Evolutionary conservation across 23 tunicate genomes (phyloP), one percentile per base, ranked within the genome.

Genomic region (Clavelina lepadiformis): DNA sequence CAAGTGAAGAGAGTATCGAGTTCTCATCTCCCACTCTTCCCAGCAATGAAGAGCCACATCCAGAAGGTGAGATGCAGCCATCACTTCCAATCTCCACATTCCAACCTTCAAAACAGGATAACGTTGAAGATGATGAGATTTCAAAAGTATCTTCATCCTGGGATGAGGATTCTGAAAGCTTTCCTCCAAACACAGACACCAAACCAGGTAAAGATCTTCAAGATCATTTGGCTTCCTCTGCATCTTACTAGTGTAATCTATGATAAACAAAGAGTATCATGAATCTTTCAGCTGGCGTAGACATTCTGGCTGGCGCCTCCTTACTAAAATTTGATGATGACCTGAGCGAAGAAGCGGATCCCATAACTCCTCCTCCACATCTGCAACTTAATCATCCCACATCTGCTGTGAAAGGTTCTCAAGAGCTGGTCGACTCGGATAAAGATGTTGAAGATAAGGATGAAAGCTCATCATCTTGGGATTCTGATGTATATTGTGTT

Each of bases 81-180:
- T n/a, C n/a, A n/a, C n/a, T n/a, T n/a, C n/a, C n/a, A n/a, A n/a
- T n/a, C n/a, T 41, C 49, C 15, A 8, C 49, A 41, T 41, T 15
- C 49, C 15, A 41, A 41, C 15, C 15, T 41, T 8, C 49, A 15
- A 41, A 41, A 8, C 49, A 8, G 11, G 49, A 8, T 41, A 41
- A 41, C 49, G 11, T 41, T 3, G n/a, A 59, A 29, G 69, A 35
- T 25, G 49, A 41, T 41, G 49, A 8, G 11, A 15, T 41, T 11
- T 41, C 49, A 15, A 15, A 11, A 41, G 5, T 37, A 5, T 63
- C 64, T 32, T 54, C 76, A 5, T 51, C 76, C 3, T 56, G 61
- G 35, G 76, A 70, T 33, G 75, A 69, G 46, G 64, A 56, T 8
- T 64, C 15, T 22, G 61, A 56, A n/a, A n/a, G n/a, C n/a, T 41